Percentiles rank a stretch among this genome's conserved stretches.
These are phyloP conservation scores for Psettodes erumei DNA, from an alignment of 2,113 vertebrate genomes.

Conservation along the genomic window DNA sequence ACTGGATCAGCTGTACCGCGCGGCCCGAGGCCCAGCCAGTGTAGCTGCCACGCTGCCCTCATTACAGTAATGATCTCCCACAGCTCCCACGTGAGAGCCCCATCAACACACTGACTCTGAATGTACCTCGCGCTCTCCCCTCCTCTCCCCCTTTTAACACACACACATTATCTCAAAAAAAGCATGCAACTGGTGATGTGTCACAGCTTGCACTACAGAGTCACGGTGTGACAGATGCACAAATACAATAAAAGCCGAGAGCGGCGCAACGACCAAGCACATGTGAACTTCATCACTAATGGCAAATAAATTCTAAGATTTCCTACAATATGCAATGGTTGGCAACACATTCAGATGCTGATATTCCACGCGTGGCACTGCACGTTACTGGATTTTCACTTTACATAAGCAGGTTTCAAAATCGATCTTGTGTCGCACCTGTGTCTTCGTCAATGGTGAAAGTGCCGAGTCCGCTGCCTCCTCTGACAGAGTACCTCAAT, in stretches of 20 bases:
- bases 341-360: conserved; percentile 12
- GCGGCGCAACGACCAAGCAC: neutral
- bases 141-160: conserved; percentile 17
- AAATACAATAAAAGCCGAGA: neutral
- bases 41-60: conserved; percentile 71
- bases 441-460: conserved; percentile 97
- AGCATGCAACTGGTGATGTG: neutral
- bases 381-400: conserved; percentile 63
- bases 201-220: neutral
- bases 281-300: neutral
- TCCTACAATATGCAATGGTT: conserved; percentile 7
- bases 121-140: conserved; percentile 26
- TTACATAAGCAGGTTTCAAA: conserved; percentile 61
- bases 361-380: conserved; percentile 46
- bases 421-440: conserved; percentile 86
- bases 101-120: conserved; percentile 46
- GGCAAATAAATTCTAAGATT: neutral
- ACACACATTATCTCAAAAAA: neutral
- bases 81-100: conserved; percentile 64
- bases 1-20: conserved; percentile 55
- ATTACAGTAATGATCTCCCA: conserved; percentile 79
- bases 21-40: conserved; percentile 60
- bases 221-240: neutral
- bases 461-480: conserved; percentile 92
- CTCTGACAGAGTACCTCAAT: conserved; percentile 92